Base-by-base conservation (phyloP, 2,113 vertebrate species). In the Chiloscyllium plagiosum region DNA sequence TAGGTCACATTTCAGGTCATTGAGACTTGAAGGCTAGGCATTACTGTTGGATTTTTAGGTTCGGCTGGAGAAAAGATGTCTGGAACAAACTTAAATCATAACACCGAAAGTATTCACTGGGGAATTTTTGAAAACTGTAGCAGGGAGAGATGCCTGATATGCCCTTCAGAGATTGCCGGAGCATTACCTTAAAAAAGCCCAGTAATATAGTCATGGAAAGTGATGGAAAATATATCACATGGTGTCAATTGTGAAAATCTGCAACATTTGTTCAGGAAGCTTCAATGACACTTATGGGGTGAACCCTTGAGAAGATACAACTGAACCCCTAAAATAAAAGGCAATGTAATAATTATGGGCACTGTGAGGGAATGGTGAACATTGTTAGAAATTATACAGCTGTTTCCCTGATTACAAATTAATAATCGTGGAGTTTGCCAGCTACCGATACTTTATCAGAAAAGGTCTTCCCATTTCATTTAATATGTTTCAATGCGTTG, bases 191-290 rank as follows among this genome's bases (percentile, higher is more conserved):
- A 89, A 89, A 24, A 89, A 61, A 13, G 86, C 56, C 86, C 56
- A 56, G 52, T 33, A 89, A 89, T 33, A 50, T 61, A 61, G 86
- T 56, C 86, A 89, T 56, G 52, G 52, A 89, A 89, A 89, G 56
- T 89, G 86, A 89, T 89, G 86, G 86, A 89, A 61, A 26, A 89
- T 89, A 89, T 61, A 89, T 89, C 86, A 89, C 29, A 26, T 56
- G 15, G 86, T 89, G 86, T 89, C 52, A 89, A 33, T 50, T 89
- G 86, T 33, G 86, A 56, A 89, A 29, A 50, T 33, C 86, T 61
- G 52, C 15, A 33, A 33, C 56, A 89, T 61, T 89, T 61, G 52
- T 56, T 89, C 56, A 26, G 52, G 26, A 29, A 89, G 4, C 50
- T 24, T 61, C 86, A 89, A 61, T 89, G 86, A 61, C 52, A 29